Evolutionary conservation across 35 echinoderm and acorn worm genomes (phyloP), one percentile per base, ranked within the genome.

Genomic region (Anneissia japonica): DNA sequence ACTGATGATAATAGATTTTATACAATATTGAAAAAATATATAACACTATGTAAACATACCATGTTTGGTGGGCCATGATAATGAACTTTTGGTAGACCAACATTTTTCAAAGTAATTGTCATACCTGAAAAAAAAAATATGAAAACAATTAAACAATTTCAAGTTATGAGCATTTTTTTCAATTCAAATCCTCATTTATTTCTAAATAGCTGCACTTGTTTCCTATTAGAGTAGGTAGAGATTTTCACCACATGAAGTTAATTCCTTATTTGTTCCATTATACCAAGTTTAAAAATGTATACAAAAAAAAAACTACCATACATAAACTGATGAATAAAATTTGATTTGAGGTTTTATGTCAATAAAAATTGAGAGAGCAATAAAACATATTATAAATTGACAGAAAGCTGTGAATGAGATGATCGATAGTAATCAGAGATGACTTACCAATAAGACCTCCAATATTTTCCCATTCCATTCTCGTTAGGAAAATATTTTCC

Each of bases 381-480:
- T 19, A 79, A 16, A 21, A 79, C n/a, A 0, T 19, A 79, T 30
- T 26, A 30, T 0, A 79, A 30, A 26, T 31, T 83, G 81, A 41
- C 39, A 2, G n/a, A 79, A 35, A 26, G 4, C 33, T 37, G 39
- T 77, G 33, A 28, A 23, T 0, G 23, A n/a, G 14, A 23, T 31
- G 0, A 36, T 3, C 46, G 23, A 31, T 86, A 13, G 0, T 28
- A 28, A 34, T 21, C 35, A 45, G 51, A 39, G 41, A 21, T n/a
- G 1, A 5, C 37, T 91, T 89, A 92, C 94, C 94, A 46, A 97
- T 92, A 0, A 87, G 41, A 73, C 94, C 94, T 28, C 94, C 94
- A 35, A 97, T 75, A 80, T 92, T 97, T 16, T 93, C 90, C 94
- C 94, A 97, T 6, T 80, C 73, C 94, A 97, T 90, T 38, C 81